Evolutionary conservation across 2,113 vertebrate species (phyloP).

Genomic region (Spea multiplicata): DNA sequence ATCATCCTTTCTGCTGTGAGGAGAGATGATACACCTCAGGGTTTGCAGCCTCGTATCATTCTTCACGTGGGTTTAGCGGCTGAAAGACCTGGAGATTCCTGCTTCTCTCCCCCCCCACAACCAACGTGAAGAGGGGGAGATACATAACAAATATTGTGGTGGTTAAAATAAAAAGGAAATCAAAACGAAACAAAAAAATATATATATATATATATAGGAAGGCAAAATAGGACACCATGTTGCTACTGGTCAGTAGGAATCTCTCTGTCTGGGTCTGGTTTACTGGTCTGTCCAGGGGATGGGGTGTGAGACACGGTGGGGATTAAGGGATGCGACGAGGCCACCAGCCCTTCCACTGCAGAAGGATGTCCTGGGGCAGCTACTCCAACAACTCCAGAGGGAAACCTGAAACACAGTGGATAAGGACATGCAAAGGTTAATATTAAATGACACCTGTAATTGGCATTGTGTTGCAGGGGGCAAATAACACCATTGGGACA

Average conservation of each 20-base stretch:
- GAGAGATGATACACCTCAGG: constrained; percentile 52
- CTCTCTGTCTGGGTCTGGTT: constrained; percentile 91
- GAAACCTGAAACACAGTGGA: constrained; percentile 70
- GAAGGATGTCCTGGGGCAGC: constrained; percentile 76
- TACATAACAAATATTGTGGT: constrained; percentile 34
- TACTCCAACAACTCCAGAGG: constrained; percentile 81
- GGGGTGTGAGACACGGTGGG: constrained; percentile 84
- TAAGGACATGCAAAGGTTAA: neutral
- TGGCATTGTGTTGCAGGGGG: no score
- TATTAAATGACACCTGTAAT: no score
- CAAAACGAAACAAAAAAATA: constrained; percentile 34
- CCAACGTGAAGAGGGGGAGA: neutral
- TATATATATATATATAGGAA: constrained; percentile 29
- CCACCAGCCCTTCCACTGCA: constrained; percentile 82
- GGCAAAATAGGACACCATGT: constrained; percentile 55
- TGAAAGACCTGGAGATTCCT: constrained; percentile 33
- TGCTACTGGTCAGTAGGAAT: constrained; percentile 90
- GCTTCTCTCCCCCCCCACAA: constrained; percentile 13
- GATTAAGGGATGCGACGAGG: constrained; percentile 67
- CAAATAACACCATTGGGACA: no score
- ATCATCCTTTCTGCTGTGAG: constrained; percentile 55
- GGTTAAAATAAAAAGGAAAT: constrained; percentile 15
- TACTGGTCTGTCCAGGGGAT: constrained; percentile 82
- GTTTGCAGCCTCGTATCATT: constrained; percentile 37
- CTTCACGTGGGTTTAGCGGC: constrained; percentile 25